Conservation (phyloP, 2,888 invertebrate species). For the Rhamphomyia laevipes region DNA sequence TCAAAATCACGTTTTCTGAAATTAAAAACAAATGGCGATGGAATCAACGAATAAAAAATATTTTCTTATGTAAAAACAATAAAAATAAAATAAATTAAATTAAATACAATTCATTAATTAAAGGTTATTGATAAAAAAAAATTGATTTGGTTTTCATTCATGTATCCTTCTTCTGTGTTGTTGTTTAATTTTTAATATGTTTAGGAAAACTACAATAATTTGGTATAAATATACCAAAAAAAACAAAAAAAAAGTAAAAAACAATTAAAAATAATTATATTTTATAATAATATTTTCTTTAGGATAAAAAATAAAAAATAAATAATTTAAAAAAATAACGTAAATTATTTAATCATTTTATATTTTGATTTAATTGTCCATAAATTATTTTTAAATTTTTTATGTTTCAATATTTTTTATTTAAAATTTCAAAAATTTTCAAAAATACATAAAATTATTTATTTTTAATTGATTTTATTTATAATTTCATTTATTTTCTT, state of each 20-base stretch:
- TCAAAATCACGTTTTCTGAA: no score
- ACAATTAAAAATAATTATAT: background rate
- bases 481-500: no score
- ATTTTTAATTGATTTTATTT: no score
- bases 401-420: background rate
- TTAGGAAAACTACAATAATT: background rate
- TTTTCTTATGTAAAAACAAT: no score
- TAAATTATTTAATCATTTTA: no score
- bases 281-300: background rate
- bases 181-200: background rate
- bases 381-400: background rate
- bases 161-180: constrained; percentile 15
- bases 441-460: no score
- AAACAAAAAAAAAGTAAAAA: background rate
- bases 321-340: background rate
- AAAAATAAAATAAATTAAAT: no score
- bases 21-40: no score
- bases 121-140: constrained; percentile 10
- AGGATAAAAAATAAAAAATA: background rate
- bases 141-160: constrained; percentile 41
- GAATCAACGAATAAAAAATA: no score
- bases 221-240: background rate
- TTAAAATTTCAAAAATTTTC: background rate
- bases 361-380: no score
- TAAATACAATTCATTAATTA: no score